Evolutionary conservation across 2,797 vertebrate genomes (phyloP).

Genomic region (Spinibarbus caldwelli): DNA sequence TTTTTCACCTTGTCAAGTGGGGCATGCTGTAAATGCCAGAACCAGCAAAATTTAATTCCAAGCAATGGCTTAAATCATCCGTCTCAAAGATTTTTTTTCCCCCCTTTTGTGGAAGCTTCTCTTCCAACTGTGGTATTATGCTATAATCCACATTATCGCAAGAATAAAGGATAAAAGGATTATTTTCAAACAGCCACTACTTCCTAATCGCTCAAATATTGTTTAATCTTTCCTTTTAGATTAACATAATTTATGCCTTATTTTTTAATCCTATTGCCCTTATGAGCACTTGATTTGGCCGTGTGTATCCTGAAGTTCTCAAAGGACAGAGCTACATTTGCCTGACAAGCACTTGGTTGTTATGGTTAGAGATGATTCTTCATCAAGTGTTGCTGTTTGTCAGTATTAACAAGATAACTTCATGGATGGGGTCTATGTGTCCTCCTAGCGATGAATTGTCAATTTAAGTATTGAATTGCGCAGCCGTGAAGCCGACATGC

Average conservation of each 20-base stretch:
- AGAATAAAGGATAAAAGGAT: conserved; percentile 41
- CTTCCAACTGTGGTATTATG: conserved; percentile 10
- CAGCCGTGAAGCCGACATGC: conserved; percentile 7
- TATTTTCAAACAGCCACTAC: conserved; percentile 6
- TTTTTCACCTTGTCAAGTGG: conserved; percentile 52
- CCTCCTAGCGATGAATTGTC: not conserved
- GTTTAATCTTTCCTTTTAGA: conserved; percentile 46
- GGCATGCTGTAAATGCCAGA: conserved; percentile 46
- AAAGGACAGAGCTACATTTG: conserved; percentile 13
- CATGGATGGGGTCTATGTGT: not conserved
- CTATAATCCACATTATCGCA: conserved; percentile 41
- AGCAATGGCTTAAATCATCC: conserved; percentile 17
- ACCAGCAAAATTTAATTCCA: conserved; percentile 55
- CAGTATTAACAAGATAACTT: conserved; percentile 28
- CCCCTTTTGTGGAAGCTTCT: conserved; percentile 35
- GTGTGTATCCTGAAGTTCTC: conserved; percentile 6
- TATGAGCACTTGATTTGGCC: conserved; percentile 20
- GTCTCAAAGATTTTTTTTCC: conserved; percentile 29
- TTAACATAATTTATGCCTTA: conserved; percentile 64
- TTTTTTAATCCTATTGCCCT: conserved; percentile 52
- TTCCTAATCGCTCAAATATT: conserved; percentile 41
- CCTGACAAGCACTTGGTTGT: conserved; percentile 1
- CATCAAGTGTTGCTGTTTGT: conserved; percentile 23
- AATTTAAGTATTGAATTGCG: not conserved
- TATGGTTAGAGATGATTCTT: not conserved